phyloP scores from a whole-genome alignment of 2,888 invertebrate species.

The Glaucopsyche alexis region DNA sequence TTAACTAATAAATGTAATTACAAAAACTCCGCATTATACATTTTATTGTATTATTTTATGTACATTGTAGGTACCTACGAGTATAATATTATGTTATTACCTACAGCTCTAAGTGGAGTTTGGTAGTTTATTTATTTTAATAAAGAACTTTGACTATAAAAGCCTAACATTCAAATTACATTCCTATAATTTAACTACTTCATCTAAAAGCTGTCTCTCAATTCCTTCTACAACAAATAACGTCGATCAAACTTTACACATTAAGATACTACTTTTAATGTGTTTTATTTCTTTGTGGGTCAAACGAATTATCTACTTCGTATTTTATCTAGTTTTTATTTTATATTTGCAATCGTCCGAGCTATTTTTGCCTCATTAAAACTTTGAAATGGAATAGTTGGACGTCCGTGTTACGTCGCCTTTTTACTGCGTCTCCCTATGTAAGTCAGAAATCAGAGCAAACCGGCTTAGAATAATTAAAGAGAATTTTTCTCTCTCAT shows the following conservation, averaged over 20 bases:
- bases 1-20: too few relatives aligned
- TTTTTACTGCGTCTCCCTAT: conserved; percentile 28
- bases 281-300: conserved; percentile 18
- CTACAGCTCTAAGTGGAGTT: too few relatives aligned
- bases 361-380: conserved; percentile 29
- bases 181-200: not conserved
- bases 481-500: conserved; percentile 25
- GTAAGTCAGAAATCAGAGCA: conserved; percentile 26
- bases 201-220: not conserved
- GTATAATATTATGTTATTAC: too few relatives aligned
- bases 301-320: conserved; percentile 23
- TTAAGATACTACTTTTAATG: not conserved
- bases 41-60: too few relatives aligned
- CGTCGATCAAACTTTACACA: not conserved
- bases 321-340: conserved; percentile 28
- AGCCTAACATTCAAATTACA: not conserved
- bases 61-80: too few relatives aligned
- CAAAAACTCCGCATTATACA: too few relatives aligned
- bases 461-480: conserved; percentile 24
- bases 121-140: too few relatives aligned
- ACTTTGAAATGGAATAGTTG: conserved; percentile 29
- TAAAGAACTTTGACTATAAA: too few relatives aligned
- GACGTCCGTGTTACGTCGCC: conserved; percentile 27
- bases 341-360: conserved; percentile 27
- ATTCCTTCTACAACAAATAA: not conserved